These are phyloP conservation scores for Synanthedon myopaeformis DNA, from an alignment of 2,888 invertebrate species.

Conservation along the genomic window DNA sequence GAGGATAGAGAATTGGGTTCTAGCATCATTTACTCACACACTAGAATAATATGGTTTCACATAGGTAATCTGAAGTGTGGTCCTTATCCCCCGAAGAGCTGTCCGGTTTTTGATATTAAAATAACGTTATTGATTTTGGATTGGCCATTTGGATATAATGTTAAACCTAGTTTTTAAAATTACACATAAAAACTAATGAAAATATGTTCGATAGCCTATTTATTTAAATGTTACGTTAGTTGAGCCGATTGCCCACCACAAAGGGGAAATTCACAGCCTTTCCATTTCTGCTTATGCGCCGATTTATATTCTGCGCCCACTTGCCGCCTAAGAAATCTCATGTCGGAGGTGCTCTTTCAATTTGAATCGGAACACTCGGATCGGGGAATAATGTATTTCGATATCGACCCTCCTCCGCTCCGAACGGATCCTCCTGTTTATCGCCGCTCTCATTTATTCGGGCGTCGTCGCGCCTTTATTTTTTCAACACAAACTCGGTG, in stretches of 20 bases:
- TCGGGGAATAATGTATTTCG: conserved; percentile 71
- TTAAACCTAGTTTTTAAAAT: too few relatives aligned
- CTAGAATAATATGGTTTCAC: too few relatives aligned
- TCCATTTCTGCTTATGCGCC: conserved; percentile 67
- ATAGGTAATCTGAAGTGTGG: too few relatives aligned
- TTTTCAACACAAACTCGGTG: conserved; percentile 61
- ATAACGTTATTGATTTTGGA: too few relatives aligned
- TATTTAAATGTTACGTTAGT: conserved; percentile 14
- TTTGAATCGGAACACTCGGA: conserved; percentile 71
- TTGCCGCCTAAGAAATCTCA: conserved; percentile 70
- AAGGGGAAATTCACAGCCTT: conserved; percentile 62
- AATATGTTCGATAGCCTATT: background rate
- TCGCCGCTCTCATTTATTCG: conserved; percentile 69
- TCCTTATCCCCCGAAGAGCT: too few relatives aligned
- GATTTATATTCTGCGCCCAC: conserved; percentile 70
- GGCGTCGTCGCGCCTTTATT: conserved; percentile 67
- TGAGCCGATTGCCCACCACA: conserved; percentile 43
- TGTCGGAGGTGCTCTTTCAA: conserved; percentile 71
- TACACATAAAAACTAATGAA: background rate
- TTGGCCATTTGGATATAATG: too few relatives aligned
- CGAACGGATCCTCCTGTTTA: conserved; percentile 68
- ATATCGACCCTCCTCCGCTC: conserved; percentile 66
- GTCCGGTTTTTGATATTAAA: too few relatives aligned
- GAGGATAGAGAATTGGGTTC: too few relatives aligned
- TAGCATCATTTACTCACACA: too few relatives aligned